Percentiles rank a stretch among this genome's conserved stretches.
Conservation (phyloP, 2,888 invertebrate species). For the Amblyteles armatorius region DNA sequence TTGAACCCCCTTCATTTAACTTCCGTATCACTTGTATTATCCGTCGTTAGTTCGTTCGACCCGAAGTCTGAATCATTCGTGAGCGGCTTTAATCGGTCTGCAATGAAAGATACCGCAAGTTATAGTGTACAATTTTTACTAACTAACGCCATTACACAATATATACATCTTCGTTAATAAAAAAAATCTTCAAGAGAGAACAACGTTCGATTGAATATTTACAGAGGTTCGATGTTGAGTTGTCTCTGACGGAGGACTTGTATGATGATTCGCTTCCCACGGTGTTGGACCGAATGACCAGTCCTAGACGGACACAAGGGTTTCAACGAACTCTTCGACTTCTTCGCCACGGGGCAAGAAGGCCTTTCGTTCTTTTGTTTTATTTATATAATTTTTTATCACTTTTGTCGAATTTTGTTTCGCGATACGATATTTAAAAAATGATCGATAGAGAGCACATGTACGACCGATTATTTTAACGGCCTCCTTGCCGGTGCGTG, state of each 20-base stretch:
- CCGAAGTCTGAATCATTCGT: constrained; percentile 62
- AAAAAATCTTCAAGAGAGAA: constrained; percentile 3
- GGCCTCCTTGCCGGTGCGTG: constrained; percentile 62
- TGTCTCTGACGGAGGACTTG: constrained; percentile 63
- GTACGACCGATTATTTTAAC: constrained; percentile 13
- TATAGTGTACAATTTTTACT: constrained; percentile 6
- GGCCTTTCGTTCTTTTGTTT: constrained; percentile 17
- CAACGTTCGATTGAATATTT: constrained; percentile 61
- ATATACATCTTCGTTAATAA: neutral
- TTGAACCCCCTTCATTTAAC: constrained; percentile 37
- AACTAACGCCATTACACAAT: neutral
- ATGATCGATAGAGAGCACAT: neutral
- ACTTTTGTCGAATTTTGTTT: neutral
- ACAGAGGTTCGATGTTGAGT: constrained; percentile 68
- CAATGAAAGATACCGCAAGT: constrained; percentile 51
- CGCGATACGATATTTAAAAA: neutral
- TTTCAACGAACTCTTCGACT: constrained; percentile 44
- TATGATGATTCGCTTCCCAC: constrained; percentile 67
- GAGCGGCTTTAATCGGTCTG: constrained; percentile 69
- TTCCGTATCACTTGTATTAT: constrained; percentile 66
- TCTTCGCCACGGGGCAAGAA: constrained; percentile 35
- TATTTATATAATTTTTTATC: neutral
- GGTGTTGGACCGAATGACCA: constrained; percentile 66
- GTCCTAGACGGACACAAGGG: constrained; percentile 60
- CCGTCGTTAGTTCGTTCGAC: constrained; percentile 59